A percentile compares a stretch with the other conserved stretches of the same genome.
phyloP scores from a whole-genome alignment of 2,113 vertebrate species.

The Scalopus aquaticus region DNA sequence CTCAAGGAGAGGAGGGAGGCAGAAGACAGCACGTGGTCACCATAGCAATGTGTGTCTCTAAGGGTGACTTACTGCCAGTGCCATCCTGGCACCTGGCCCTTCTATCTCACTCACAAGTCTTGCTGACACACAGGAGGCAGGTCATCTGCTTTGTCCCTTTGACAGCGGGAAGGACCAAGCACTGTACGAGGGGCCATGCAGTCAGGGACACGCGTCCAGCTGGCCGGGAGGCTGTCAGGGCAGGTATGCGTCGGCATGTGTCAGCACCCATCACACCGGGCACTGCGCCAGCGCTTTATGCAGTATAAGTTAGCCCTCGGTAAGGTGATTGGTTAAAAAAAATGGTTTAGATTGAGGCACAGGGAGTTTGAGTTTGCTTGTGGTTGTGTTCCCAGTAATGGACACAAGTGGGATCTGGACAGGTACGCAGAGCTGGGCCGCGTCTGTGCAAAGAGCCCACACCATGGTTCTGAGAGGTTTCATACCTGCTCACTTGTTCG shows the following conservation, averaged over 20 bases:
- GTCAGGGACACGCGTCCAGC: background rate
- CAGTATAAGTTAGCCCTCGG: background rate
- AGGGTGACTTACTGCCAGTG: background rate
- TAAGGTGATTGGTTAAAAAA: background rate
- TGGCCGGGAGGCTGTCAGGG: background rate
- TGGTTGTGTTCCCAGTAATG: background rate
- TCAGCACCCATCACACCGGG: background rate
- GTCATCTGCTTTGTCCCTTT: background rate
- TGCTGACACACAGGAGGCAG: background rate
- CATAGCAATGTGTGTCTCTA: background rate
- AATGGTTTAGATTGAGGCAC: background rate
- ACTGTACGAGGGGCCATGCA: background rate
- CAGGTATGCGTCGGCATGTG: rapidly evolving
- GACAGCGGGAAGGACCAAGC: background rate
- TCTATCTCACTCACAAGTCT: too few relatives aligned
- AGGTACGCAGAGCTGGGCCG: background rate
- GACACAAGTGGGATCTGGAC: background rate
- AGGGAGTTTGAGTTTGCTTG: background rate
- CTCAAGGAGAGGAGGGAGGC: background rate
- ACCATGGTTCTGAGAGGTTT: background rate
- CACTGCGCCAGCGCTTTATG: background rate
- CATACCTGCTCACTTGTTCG: too few relatives aligned
- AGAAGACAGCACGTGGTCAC: rapidly evolving
- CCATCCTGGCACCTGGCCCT: background rate
- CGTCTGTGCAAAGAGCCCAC: background rate